Evolutionary conservation across 2,888 invertebrate genomes (phyloP).

Genomic region (Ennomos quercinarius): DNA sequence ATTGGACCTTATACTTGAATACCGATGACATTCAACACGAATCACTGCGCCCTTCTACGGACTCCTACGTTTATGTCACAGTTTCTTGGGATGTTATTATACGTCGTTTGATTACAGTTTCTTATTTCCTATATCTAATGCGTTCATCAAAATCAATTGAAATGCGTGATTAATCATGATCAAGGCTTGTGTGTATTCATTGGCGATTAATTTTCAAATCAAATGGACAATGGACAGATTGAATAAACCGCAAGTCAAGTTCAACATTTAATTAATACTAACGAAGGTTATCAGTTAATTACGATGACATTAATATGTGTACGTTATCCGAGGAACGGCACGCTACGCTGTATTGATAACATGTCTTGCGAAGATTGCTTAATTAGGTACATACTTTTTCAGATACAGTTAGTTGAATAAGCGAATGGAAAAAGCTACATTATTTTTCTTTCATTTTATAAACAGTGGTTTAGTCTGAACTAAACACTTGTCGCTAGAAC

Average conservation of each 20-base stretch:
- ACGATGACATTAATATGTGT: slow-evolving; percentile 45
- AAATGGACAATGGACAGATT: slow-evolving; percentile 37
- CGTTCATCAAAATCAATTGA: slow-evolving; percentile 25
- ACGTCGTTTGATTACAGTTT: not conserved
- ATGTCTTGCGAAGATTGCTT: slow-evolving; percentile 7
- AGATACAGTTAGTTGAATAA: slow-evolving; percentile 1
- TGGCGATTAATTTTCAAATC: slow-evolving; percentile 45
- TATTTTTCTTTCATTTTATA: too few species aligned
- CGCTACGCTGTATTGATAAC: slow-evolving; percentile 7
- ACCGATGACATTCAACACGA: slow-evolving; percentile 14
- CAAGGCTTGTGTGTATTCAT: slow-evolving; percentile 30
- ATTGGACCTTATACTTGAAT: slow-evolving; percentile 14
- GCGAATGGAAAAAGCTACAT: not conserved
- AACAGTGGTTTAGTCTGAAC: not conserved
- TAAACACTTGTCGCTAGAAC: slow-evolving; percentile 10
- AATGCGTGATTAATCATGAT: slow-evolving; percentile 33
- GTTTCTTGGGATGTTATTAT: not conserved
- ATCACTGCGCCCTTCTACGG: slow-evolving; percentile 12
- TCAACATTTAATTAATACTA: slow-evolving; percentile 55
- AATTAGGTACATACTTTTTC: slow-evolving; percentile 1
- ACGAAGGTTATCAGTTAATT: slow-evolving; percentile 53
- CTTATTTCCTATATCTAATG: not conserved
- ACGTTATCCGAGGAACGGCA: slow-evolving; percentile 22
- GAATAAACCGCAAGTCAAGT: slow-evolving; percentile 48
- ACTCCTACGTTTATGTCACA: slow-evolving; percentile 7